Percentiles rank a stretch among this genome's conserved stretches.
phyloP scores from a whole-genome alignment of 2,113 vertebrate genomes.

The Bos indicus region DNA sequence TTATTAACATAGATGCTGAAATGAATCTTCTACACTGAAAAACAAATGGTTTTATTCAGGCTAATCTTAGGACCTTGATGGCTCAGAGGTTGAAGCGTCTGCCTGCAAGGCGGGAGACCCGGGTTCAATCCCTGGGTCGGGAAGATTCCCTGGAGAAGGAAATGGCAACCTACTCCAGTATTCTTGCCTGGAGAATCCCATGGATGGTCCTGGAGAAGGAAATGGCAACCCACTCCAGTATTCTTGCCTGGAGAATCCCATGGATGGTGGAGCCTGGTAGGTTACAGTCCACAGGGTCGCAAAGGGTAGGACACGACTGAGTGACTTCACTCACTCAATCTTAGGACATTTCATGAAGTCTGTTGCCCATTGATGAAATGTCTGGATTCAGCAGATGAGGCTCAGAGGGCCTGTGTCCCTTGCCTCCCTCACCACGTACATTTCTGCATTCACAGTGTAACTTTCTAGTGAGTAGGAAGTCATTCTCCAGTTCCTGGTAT shows the following conservation, averaged over 20 bases:
- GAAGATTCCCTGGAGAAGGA: too few species aligned
- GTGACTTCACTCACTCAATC: background rate
- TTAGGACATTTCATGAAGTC: background rate
- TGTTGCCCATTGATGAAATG: background rate
- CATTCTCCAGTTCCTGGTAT: background rate
- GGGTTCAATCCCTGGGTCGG: too few species aligned
- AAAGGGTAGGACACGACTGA: too few species aligned
- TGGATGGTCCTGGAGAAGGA: too few species aligned
- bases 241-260: too few species aligned
- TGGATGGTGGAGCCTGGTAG: too few species aligned
- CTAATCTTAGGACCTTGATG: background rate
- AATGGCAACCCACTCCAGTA: too few species aligned
- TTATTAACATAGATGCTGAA: background rate
- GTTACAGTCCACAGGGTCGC: too few species aligned
- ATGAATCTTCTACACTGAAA: background rate
- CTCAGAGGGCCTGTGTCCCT: background rate
- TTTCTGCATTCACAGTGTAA: background rate
- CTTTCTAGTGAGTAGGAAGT: background rate
- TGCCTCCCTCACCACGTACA: background rate
- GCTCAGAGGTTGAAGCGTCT: too few species aligned
- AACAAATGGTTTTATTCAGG: background rate
- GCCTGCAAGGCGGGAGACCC: too few species aligned
- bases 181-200: too few species aligned
- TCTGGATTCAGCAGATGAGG: background rate
- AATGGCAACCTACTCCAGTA: too few species aligned